Evolutionary conservation across 2,113 vertebrate genomes (phyloP), one percentile per base, ranked within the genome.

Genomic region (Vulpes lagopus): DNA sequence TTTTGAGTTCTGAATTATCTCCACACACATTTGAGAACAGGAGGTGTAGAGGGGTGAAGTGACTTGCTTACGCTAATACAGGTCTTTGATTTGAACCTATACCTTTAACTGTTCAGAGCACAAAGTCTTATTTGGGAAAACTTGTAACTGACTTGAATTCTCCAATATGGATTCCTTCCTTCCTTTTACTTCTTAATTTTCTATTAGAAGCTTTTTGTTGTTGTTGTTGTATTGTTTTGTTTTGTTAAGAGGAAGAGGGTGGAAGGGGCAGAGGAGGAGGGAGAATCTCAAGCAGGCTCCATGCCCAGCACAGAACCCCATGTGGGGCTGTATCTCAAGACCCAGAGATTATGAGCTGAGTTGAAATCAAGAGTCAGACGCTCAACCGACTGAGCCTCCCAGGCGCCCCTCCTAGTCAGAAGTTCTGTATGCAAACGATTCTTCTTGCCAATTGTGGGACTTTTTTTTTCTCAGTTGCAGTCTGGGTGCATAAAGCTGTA

Each of bases 131-230:
- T 43, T 78, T 69, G 53, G 83, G 38, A 89, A 88, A 78, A 78
- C 25, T 88, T 91, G 38, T 43, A 78, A 83, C 78, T 92, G 20
- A 69, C 11, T 59, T 55, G 25, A 12, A 38, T 88, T 11, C 53
- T 96, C 15, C 78, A 76, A 67, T 88, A 69, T 5, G 53, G 32
- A 30, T 43, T 43, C 43, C 43, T 43, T 43, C 43, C 38, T 83
- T 91, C 76, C 69, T 84, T 20, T 91, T 83, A 74, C 84, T 93
- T 87, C 73, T 97, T 93, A 60, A 88, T 89, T 95, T 71, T 69
- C 11, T 78, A 17, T 16, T 78, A 84, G 59, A 51, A 80, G 30
- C 71, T 94, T 43, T 30, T 65, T 65, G 27, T 14, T 65, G 27
- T 69, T 59, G 17, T 59, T 59, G 57, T 59, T 59, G 6, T 43